Base-by-base conservation (phyloP, 2,888 invertebrate species). In the Tachina lurida region DNA sequence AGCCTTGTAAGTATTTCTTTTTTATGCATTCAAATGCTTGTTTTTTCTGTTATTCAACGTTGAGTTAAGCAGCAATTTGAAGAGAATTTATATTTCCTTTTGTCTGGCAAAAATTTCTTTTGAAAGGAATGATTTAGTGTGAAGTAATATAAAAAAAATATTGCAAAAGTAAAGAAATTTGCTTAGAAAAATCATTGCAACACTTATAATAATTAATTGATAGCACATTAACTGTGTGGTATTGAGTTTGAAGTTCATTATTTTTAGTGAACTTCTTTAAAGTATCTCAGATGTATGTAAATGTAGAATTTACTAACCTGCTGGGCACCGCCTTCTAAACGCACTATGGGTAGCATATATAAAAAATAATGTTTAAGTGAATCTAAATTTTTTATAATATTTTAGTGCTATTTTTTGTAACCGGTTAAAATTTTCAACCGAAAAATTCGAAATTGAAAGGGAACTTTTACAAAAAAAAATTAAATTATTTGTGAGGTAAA, bases 21-120 rank as follows among this genome's bases (percentile, higher is more conserved):
- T 22, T 31, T 31, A 7, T 31, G 31, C 15, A 73, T 13, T 41
- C 60, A 62, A 74, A 49, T 22, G 19, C 22, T 49, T 62, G 58
- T 31, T 19, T 13, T 39, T 47, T 15, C 9, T 10, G n/a, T 39
- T 39, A 31, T 54, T 68, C 7, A 58, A 58, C 45, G 2, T 49
- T 19, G 52, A 68, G 12, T 68, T 52, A 52, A 68, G 52, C 39
- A 19, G 68, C 68, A 68, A 52, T 52, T 68, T 49, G 4, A 58
- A 71, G 10, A 49, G 49, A 15, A 17, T 31, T 31, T 31, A 31
- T 54, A 52, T 52, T n/a, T 31, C 60, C 4, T 58, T 22, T 9
- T 68, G 52, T 54, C 63, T 63, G 7, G 52, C 41, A 68, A 39
- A 68, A 39, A 47, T 5, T 15, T 9, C 47, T 49, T 65, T 65